Conservation (phyloP, 2,113 vertebrate species). For the Spea multiplicata region DNA sequence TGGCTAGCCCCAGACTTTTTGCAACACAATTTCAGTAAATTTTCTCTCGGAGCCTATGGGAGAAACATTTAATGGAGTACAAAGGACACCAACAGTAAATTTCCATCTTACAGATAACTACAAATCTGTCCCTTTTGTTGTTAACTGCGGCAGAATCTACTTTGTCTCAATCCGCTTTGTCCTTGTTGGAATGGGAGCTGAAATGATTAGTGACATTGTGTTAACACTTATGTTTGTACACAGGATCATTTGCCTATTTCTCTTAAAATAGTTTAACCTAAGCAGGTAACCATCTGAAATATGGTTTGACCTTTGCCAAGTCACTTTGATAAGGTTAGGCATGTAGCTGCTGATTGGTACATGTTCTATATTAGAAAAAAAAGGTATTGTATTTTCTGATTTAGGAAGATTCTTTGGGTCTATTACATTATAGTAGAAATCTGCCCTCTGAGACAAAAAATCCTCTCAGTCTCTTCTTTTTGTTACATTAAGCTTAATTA, state of each 20-base stretch:
- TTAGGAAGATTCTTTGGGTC: background rate
- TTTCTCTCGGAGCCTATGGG: constrained; percentile 36
- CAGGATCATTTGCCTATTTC: background rate
- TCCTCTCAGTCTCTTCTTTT: no score
- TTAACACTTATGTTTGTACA: constrained; percentile 13
- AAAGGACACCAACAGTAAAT: constrained; percentile 40
- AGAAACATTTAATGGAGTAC: constrained; percentile 42
- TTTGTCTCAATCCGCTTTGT: constrained; percentile 42
- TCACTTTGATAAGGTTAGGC: background rate
- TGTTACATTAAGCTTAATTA: no score
- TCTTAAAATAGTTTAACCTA: background rate
- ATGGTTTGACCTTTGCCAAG: background rate
- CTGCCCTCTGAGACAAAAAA: no score
- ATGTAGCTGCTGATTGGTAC: background rate
- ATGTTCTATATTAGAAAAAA: background rate
- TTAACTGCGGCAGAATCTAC: constrained; percentile 27
- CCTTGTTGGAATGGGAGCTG: constrained; percentile 41
- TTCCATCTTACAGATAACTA: constrained; percentile 38
- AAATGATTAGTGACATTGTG: constrained; percentile 5
- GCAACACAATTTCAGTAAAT: constrained; percentile 42
- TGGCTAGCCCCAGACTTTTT: constrained; percentile 38
- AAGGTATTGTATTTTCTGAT: background rate
- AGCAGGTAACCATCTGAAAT: background rate
- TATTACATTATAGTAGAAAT: background rate
- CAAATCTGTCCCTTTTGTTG: constrained; percentile 42